phyloP scores from a whole-genome alignment of 2,888 invertebrate species.

The Toxonevra muliebris region DNA sequence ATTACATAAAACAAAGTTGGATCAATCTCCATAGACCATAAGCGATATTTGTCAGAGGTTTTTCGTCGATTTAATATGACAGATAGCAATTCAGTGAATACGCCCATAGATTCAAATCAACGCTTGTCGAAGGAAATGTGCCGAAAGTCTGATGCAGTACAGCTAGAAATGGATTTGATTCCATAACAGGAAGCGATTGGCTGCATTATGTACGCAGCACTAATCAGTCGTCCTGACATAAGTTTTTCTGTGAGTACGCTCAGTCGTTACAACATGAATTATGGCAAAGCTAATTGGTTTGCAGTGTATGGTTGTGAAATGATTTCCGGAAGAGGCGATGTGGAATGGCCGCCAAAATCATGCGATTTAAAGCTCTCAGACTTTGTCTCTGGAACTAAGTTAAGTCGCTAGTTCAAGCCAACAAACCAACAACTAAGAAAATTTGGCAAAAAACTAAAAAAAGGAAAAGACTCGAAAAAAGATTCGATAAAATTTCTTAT shows the following conservation, averaged over 20 bases:
- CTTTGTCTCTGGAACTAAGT: no score
- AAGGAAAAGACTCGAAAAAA: no score
- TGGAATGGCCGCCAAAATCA: no score
- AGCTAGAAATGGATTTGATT: conserved; percentile 14
- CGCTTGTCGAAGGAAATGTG: conserved; percentile 22
- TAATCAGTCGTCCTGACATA: conserved; percentile 33
- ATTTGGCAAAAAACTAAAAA: no score
- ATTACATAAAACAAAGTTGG: conserved; percentile 21
- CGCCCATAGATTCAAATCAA: conserved; percentile 29
- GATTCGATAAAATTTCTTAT: no score
- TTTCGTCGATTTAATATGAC: conserved; percentile 23
- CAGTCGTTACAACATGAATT: conserved; percentile 31
- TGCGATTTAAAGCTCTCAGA: no score
- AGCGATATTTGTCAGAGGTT: conserved; percentile 24
- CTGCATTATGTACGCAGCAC: conserved; percentile 31
- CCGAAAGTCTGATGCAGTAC: conserved; percentile 12
- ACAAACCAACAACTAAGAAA: no score
- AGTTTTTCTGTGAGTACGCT: conserved; percentile 32
- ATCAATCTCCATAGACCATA: conserved; percentile 26
- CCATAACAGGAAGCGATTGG: conserved; percentile 34
- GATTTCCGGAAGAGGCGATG: no score
- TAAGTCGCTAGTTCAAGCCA: no score
- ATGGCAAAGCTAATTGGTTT: conserved; percentile 28
- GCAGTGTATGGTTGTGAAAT: no score
- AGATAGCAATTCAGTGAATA: conserved; percentile 26